phyloP scores from a whole-genome alignment of 2,888 invertebrate species.

The Germaria angustata region DNA sequence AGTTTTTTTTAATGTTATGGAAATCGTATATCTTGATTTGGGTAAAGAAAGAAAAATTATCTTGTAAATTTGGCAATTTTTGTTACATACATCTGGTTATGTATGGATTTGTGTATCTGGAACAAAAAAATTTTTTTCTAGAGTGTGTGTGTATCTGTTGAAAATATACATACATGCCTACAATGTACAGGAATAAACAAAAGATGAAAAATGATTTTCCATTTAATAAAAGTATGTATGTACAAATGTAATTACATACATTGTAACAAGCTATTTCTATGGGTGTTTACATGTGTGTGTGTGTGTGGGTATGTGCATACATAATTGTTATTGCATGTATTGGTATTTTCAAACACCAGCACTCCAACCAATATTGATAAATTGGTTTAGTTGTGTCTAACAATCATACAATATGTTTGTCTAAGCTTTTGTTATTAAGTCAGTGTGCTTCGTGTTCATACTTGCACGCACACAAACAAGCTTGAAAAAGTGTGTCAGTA shows the following conservation, averaged over 20 bases:
- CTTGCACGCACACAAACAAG: neutral
- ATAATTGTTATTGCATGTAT: neutral
- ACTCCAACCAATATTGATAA: neutral
- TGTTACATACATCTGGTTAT: neutral
- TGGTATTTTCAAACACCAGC: conserved; percentile 31
- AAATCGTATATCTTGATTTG: neutral
- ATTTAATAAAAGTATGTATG: neutral
- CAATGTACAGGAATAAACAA: neutral
- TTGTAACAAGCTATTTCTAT: neutral
- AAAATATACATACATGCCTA: neutral
- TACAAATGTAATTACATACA: neutral
- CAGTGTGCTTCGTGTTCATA: neutral
- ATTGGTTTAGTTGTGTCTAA: neutral
- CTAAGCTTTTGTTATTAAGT: no score
- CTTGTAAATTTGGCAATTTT: conserved; percentile 6
- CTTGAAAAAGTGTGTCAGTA: conserved; percentile 60
- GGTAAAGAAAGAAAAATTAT: neutral
- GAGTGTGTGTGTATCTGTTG: neutral
- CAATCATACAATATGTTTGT: conserved; percentile 10
- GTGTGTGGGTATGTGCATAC: neutral
- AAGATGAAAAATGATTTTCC: neutral
- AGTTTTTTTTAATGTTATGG: neutral
- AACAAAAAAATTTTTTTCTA: neutral
- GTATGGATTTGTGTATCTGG: neutral
- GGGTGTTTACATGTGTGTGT: neutral